A percentile compares a stretch with the other conserved stretches of the same genome.
These are phyloP conservation scores for Terebella lapidaria DNA, from an alignment of 2,888 invertebrate genomes.

Conservation along the genomic window DNA sequence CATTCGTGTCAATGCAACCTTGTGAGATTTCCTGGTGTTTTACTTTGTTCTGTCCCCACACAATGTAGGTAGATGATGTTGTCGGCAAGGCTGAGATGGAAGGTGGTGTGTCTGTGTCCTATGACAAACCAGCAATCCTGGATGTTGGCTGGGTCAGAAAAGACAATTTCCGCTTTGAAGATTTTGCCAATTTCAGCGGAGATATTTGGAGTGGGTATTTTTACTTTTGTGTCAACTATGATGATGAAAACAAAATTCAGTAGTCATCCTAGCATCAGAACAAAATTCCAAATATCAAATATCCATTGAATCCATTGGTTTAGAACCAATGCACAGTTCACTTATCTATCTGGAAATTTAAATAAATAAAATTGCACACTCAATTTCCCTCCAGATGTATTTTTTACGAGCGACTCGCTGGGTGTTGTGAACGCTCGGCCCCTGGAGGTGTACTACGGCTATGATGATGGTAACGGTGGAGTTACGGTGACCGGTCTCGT, in stretches of 20 bases:
- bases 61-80: no score
- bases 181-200: conserved; percentile 1
- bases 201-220: conserved; percentile 2
- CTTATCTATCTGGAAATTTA: background rate
- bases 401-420: background rate
- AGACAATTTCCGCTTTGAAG: background rate
- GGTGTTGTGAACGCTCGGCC: background rate
- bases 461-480: background rate
- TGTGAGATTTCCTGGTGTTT: no score
- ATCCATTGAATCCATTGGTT: no score
- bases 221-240: background rate
- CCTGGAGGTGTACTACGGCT: background rate
- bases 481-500: background rate
- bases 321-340: no score
- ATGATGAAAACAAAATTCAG: no score
- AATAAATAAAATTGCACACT: background rate
- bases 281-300: no score
- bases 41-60: no score
- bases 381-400: conserved; percentile 2
- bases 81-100: no score
- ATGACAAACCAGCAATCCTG: background rate
- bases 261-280: no score
- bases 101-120: background rate
- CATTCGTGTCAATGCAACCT: no score
- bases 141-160: background rate